Conservation (phyloP, 2,888 invertebrate genomes). For the Dynastes grantii region DNA sequence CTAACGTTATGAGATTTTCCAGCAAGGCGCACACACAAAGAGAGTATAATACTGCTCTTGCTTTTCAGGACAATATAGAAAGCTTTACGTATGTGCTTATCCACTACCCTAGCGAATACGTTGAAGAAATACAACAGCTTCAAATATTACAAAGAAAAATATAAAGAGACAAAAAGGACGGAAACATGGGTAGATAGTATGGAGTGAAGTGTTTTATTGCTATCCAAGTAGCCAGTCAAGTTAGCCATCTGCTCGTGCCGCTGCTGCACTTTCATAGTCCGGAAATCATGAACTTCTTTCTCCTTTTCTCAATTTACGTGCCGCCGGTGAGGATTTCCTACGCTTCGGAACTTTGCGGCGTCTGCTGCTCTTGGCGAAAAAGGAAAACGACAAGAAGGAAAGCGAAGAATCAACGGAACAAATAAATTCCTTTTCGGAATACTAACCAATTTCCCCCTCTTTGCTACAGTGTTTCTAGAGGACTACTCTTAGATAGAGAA, state of each 20-base stretch:
- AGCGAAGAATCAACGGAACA: neutral
- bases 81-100: no score
- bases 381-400: neutral
- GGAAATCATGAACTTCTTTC: neutral
- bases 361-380: neutral
- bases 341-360: neutral
- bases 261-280: neutral
- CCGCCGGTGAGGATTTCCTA: neutral
- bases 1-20: no score
- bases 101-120: no score
- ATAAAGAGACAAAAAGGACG: no score
- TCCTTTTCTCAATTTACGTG: neutral
- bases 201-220: neutral
- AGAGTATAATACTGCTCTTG: no score
- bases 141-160: no score
- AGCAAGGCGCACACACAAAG: no score
- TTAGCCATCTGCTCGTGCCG: neutral
- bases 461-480: no score
- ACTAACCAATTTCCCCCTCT: neutral
- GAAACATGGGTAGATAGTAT: no score
- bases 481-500: no score
- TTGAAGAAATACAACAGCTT: no score
- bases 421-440: neutral
- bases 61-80: no score
- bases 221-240: neutral